phyloP scores from a whole-genome alignment of 2,888 invertebrate species.

The Mellilla xanthometata region DNA sequence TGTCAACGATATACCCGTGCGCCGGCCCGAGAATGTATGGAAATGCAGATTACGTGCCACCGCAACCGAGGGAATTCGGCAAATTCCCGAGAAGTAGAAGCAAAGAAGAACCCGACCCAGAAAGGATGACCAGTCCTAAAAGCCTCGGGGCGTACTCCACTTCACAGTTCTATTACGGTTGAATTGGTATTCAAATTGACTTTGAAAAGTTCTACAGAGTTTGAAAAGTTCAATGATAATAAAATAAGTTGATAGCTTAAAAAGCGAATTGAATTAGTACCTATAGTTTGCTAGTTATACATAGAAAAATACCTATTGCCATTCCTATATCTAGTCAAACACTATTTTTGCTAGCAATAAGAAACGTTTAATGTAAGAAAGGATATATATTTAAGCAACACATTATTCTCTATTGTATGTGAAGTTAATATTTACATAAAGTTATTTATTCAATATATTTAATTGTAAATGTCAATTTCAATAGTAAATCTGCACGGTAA shows the following conservation, averaged over 20 bases:
- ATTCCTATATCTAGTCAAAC: slow-evolving; percentile 6
- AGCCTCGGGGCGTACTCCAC: slow-evolving; percentile 67
- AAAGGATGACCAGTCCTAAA: slow-evolving; percentile 66
- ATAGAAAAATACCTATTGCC: no score
- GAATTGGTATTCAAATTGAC: slow-evolving; percentile 36
- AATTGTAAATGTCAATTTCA: slow-evolving; percentile 8
- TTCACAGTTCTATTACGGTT: slow-evolving; percentile 70
- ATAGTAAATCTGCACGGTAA: slow-evolving; percentile 14
- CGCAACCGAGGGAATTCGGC: slow-evolving; percentile 47
- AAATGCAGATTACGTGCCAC: slow-evolving; percentile 61
- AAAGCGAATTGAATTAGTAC: slow-evolving; percentile 3
- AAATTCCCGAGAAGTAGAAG: slow-evolving; percentile 55
- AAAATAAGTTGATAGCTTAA: slow-evolving; percentile 12
- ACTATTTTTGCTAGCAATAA: slow-evolving; percentile 4
- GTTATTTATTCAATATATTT: slow-evolving; percentile 3
- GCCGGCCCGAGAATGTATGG: slow-evolving; percentile 72
- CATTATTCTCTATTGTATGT: slow-evolving; percentile 3
- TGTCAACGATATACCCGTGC: slow-evolving; percentile 71
- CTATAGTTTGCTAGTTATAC: slow-evolving; percentile 1
- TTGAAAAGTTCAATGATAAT: slow-evolving; percentile 3
- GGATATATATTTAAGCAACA: not conserved
- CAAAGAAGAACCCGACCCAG: slow-evolving; percentile 51
- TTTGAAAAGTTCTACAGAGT: not conserved
- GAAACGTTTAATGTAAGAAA: not conserved
- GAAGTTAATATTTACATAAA: not conserved